A percentile compares a stretch with the other conserved stretches of the same genome.
Evolutionary conservation across 2,888 invertebrate species (phyloP).

Genomic region (Villa cingulata): DNA sequence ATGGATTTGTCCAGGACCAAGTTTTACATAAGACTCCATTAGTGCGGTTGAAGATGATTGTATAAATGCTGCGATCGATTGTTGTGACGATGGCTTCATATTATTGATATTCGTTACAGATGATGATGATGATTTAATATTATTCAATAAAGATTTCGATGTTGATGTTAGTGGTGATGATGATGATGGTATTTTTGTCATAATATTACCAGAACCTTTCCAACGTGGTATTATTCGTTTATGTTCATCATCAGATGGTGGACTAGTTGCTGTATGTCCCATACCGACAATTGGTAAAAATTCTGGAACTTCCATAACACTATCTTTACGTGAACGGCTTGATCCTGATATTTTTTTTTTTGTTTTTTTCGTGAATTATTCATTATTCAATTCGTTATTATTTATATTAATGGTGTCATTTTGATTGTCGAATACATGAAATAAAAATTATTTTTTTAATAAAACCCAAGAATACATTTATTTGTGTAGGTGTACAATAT

Average conservation of each 20-base stretch:
- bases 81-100: slow-evolving; percentile 12
- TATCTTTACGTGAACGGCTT: slow-evolving; percentile 42
- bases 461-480: too few species aligned
- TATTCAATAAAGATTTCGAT: slow-evolving; percentile 1
- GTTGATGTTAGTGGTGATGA: slow-evolving; percentile 9
- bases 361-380: too few species aligned
- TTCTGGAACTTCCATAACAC: slow-evolving; percentile 43
- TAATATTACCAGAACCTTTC: slow-evolving; percentile 31
- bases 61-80: background rate
- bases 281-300: slow-evolving; percentile 28
- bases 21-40: slow-evolving; percentile 28
- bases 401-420: too few species aligned
- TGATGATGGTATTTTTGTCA: slow-evolving; percentile 13
- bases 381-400: too few species aligned
- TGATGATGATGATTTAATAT: slow-evolving; percentile 9
- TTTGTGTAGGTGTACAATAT: too few species aligned
- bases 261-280: slow-evolving; percentile 40
- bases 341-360: slow-evolving; percentile 20
- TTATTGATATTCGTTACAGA: slow-evolving; percentile 30
- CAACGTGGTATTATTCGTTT: slow-evolving; percentile 27
- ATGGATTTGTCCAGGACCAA: slow-evolving; percentile 72
- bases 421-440: too few species aligned
- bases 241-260: slow-evolving; percentile 43
- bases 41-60: background rate
- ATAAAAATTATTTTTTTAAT: too few species aligned